A percentile compares a stretch with the other conserved stretches of the same genome.
phyloP scores from a whole-genome alignment of 2,113 vertebrate species.

The Elephantulus edwardii region DNA sequence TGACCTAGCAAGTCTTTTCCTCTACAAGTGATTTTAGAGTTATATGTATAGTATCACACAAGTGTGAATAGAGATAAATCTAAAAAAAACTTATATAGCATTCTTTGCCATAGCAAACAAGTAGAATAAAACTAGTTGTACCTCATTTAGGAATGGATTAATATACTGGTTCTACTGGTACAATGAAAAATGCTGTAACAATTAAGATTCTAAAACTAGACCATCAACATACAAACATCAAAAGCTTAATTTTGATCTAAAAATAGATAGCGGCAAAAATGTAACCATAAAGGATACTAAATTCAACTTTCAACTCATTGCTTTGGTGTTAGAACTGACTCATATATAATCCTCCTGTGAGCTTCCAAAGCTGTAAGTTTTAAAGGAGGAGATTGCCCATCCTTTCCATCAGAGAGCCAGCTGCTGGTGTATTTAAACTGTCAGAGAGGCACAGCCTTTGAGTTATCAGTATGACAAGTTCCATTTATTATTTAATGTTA shows the following conservation, averaged over 20 bases:
- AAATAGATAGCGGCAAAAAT: conserved; percentile 11
- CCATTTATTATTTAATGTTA: not conserved
- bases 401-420: too few relatives aligned
- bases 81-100: not conserved
- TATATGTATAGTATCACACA: not conserved
- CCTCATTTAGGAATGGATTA: not conserved
- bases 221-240: not conserved
- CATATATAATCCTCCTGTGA: too few relatives aligned
- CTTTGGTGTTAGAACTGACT: too few relatives aligned
- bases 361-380: too few relatives aligned
- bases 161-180: not conserved
- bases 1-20: too few relatives aligned
- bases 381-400: too few relatives aligned
- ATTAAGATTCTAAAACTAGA: not conserved
- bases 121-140: too few relatives aligned
- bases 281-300: too few relatives aligned
- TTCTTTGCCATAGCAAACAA: conserved; percentile 26
- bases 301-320: too few relatives aligned
- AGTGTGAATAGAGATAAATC: not conserved
- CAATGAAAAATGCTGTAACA: not conserved
- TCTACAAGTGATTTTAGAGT: not conserved
- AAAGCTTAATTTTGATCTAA: not conserved
- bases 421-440: too few relatives aligned
- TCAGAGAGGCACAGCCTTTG: too few relatives aligned
- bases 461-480: too few relatives aligned